Evolutionary conservation across 2,113 vertebrate genomes (phyloP).

Genomic region (Axis porcinus): DNA sequence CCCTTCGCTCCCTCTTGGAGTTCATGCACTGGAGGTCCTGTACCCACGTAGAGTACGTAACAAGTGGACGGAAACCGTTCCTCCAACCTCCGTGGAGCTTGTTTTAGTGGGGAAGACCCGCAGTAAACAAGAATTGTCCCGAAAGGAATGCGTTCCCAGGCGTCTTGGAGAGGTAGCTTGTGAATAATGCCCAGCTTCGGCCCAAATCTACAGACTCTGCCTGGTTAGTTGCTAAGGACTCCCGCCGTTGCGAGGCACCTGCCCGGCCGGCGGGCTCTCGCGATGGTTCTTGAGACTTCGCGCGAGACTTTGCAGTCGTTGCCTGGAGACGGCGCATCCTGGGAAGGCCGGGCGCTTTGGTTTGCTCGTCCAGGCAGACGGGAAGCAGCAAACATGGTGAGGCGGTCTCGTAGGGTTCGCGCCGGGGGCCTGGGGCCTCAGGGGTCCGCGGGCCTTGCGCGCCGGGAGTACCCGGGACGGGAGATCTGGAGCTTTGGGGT

Average conservation of each 20-base stretch:
- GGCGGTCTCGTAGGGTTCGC: neutral
- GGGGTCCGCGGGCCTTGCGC: no score
- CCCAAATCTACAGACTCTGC: rapidly evolving
- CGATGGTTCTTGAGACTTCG: neutral
- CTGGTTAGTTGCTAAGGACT: neutral
- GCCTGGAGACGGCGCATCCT: conserved; percentile 47
- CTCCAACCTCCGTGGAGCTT: no score
- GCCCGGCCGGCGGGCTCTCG: neutral
- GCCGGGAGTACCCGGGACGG: neutral
- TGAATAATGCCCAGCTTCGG: rapidly evolving
- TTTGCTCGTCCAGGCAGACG: rapidly evolving
- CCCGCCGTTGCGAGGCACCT: rapidly evolving
- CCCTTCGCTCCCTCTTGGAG: neutral
- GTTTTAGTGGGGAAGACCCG: neutral
- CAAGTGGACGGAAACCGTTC: neutral
- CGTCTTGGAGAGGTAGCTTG: rapidly evolving
- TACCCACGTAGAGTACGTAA: neutral
- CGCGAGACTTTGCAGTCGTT: conserved; percentile 22
- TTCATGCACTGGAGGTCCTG: rapidly evolving
- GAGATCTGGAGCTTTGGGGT: neutral
- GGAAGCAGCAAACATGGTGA: conserved; percentile 55
- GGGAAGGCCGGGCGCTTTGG: rapidly evolving
- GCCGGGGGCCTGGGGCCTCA: neutral
- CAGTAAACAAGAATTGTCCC: neutral
- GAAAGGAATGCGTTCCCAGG: neutral